Conservation (phyloP, 1,140 invertebrate species). For the Orius laevigatus region DNA sequence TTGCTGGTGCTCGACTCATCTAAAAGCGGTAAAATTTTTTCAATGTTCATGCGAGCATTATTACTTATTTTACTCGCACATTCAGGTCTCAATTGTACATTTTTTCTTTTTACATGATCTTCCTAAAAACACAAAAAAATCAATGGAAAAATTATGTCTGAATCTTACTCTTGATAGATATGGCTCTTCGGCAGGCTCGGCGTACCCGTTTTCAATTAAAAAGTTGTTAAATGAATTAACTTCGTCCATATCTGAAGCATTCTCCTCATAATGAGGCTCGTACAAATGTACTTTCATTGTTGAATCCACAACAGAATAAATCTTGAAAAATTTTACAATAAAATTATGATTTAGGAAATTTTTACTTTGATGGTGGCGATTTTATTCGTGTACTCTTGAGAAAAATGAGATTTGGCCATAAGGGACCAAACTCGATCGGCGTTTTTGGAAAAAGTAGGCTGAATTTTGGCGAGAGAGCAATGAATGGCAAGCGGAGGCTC, state of each 20-base stretch:
- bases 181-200: slow-evolving; percentile 48
- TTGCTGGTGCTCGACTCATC: not conserved
- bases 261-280: too few species aligned
- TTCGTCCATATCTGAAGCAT: too few species aligned
- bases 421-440: slow-evolving; percentile 39
- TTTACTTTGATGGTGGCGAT: too few species aligned
- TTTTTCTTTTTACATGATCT: slow-evolving; percentile 30
- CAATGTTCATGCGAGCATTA: not conserved
- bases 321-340: slow-evolving; percentile 28
- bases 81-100: not conserved
- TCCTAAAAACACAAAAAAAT: slow-evolving; percentile 24
- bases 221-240: slow-evolving; percentile 37
- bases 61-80: too few species aligned
- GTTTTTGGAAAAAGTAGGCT: slow-evolving; percentile 40
- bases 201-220: slow-evolving; percentile 41
- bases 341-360: too few species aligned
- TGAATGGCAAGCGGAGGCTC: slow-evolving; percentile 45
- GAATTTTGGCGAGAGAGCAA: slow-evolving; percentile 47
- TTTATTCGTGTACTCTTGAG: too few species aligned
- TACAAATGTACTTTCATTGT: too few species aligned
- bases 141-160: too few species aligned
- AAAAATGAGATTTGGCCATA: slow-evolving; percentile 14
- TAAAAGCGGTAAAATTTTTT: not conserved
- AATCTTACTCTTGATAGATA: slow-evolving; percentile 48
- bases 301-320: slow-evolving; percentile 59